A percentile compares a stretch with the other conserved stretches of the same genome.
These are phyloP conservation scores for Gobius niger DNA, from an alignment of 2,113 vertebrate species.

Conservation along the genomic window DNA sequence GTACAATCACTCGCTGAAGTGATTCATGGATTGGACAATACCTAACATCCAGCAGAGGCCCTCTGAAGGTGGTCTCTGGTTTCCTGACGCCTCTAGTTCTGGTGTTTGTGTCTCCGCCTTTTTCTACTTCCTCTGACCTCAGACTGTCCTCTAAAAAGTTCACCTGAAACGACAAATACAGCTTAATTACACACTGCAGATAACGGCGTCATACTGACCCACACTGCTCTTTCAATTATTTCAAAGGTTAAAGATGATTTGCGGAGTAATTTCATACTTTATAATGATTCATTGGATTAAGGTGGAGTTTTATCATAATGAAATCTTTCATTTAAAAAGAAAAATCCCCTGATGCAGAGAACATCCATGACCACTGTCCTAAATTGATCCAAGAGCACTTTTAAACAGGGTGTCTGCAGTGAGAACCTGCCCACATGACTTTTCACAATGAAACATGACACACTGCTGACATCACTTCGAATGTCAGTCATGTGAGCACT, in stretches of 20 bases:
- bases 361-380: not conserved
- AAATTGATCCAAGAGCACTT: not conserved
- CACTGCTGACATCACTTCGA: constrained; percentile 4
- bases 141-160: constrained; percentile 82
- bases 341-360: not conserved
- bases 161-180: constrained; percentile 77
- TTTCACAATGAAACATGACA: constrained; percentile 1
- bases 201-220: constrained; percentile 4
- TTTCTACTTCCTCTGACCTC: constrained; percentile 86
- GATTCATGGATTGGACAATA: constrained; percentile 54
- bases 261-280: constrained; percentile 1
- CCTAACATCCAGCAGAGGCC: constrained; percentile 91
- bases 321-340: not conserved
- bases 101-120: constrained; percentile 73
- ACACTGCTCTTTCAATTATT: constrained; percentile 24
- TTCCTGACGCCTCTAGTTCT: constrained; percentile 85
- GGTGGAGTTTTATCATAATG: constrained; percentile 3
- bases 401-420: not conserved
- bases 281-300: constrained; percentile 13
- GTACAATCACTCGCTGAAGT: not conserved
- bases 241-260: constrained; percentile 30
- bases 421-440: not conserved
- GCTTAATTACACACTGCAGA: constrained; percentile 38
- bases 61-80: constrained; percentile 89
- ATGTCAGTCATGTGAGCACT: not conserved